A percentile compares a stretch with the other conserved stretches of the same genome.
Conservation (phyloP, 23 tunicate genomes). For the Clavelina lepadiformis region DNA sequence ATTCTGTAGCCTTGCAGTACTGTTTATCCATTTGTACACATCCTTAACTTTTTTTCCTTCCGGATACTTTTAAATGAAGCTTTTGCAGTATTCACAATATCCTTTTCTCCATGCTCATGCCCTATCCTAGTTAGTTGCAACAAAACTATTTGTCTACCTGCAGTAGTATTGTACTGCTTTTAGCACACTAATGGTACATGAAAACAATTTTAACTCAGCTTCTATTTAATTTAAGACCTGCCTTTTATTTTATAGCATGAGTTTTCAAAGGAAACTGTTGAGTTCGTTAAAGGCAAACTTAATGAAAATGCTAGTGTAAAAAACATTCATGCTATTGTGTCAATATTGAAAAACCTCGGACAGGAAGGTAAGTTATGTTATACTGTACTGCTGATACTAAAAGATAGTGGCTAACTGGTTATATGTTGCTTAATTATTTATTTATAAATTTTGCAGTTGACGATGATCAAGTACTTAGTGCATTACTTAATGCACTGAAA, state of each 20-base stretch:
- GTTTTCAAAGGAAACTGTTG: slow-evolving; percentile 54
- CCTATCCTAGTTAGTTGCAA: too few relatives aligned
- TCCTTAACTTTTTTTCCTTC: too few relatives aligned
- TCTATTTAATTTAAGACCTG: background rate
- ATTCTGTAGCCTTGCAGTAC: too few relatives aligned
- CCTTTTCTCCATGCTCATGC: too few relatives aligned
- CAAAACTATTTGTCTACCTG: too few relatives aligned
- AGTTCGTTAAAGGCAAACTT: slow-evolving; percentile 43
- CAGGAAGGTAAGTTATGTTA: slow-evolving; percentile 28
- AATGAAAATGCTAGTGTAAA: slow-evolving; percentile 33
- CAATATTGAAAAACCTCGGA: slow-evolving; percentile 27
- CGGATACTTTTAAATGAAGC: too few relatives aligned
- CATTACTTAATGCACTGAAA: slow-evolving; percentile 33
- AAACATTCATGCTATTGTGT: slow-evolving; percentile 40
- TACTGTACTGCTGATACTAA: background rate
- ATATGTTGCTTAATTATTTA: too few relatives aligned
- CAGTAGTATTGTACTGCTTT: too few relatives aligned
- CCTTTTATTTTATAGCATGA: slow-evolving; percentile 23
- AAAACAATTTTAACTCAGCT: background rate
- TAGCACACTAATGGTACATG: too few relatives aligned
- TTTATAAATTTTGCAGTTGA: slow-evolving; percentile 34
- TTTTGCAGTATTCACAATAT: too few relatives aligned
- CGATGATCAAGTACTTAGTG: slow-evolving; percentile 16
- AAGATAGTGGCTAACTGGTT: background rate
- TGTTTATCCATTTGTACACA: too few relatives aligned